phyloP scores from a whole-genome alignment of 1,140 invertebrate genomes.

The Thereuonema tuberculata region DNA sequence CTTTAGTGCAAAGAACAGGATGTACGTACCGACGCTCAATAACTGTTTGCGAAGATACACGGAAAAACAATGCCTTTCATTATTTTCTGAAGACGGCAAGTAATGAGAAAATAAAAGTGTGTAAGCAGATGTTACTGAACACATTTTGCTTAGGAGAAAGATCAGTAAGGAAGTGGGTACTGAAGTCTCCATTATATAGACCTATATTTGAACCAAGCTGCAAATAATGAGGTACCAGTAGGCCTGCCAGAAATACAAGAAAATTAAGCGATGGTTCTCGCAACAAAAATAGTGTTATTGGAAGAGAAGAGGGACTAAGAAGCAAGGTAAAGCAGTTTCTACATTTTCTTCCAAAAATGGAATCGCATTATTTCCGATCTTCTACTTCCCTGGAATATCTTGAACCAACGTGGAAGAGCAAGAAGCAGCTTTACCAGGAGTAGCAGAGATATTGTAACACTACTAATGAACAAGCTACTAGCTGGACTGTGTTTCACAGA shows the following conservation, averaged over 20 bases:
- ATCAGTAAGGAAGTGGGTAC: neutral
- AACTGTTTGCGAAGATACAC: neutral
- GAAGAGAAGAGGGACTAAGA: no score
- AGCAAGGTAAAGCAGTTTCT: no score
- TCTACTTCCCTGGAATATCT: neutral
- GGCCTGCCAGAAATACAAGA: neutral
- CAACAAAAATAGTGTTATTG: neutral
- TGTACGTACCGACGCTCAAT: no score
- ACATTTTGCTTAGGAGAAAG: neutral
- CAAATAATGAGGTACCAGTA: no score
- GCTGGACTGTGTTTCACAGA: neutral
- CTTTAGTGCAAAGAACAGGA: no score
- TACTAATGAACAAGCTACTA: neutral
- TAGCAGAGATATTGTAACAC: neutral
- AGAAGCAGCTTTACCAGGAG: neutral
- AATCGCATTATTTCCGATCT: neutral
- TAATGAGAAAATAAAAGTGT: neutral
- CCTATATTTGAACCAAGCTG: neutral
- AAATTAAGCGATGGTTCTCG: neutral
- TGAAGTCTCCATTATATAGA: neutral
- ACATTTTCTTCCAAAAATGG: neutral
- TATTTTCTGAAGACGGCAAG: neutral
- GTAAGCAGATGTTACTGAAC: neutral
- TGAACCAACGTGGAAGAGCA: neutral
- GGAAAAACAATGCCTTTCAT: neutral